Percentiles rank a stretch among this genome's conserved stretches.
Conservation (phyloP, 2,888 invertebrate species). For the Drosophila bunnanda region DNA sequence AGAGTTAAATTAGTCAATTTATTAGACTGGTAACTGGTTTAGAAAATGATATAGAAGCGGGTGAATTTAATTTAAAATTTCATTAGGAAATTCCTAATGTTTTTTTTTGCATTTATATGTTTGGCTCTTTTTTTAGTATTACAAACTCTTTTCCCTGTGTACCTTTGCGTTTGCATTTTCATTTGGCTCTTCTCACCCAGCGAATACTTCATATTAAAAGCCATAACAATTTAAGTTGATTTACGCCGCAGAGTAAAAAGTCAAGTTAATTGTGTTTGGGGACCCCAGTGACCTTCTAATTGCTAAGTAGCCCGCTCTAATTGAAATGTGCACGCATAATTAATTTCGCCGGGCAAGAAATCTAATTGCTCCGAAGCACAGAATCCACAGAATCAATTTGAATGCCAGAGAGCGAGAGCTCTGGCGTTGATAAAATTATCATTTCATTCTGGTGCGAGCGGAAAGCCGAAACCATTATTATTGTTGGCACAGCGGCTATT, state of each 20-base stretch:
- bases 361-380: slow-evolving; percentile 59
- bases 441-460: slow-evolving; percentile 15
- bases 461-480: slow-evolving; percentile 57
- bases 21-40: background rate
- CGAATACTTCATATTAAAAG: slow-evolving; percentile 55
- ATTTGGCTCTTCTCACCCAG: slow-evolving; percentile 34
- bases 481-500: slow-evolving; percentile 67
- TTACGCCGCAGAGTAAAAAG: slow-evolving; percentile 52
- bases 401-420: slow-evolving; percentile 18
- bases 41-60: background rate
- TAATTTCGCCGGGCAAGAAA: slow-evolving; percentile 58
- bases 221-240: slow-evolving; percentile 70
- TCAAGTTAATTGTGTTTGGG: slow-evolving; percentile 46
- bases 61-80: too few relatives aligned
- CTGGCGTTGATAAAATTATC: slow-evolving; percentile 54
- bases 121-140: background rate
- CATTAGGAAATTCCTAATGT: too few relatives aligned
- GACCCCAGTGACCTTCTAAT: slow-evolving; percentile 41
- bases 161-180: slow-evolving; percentile 14
- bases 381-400: slow-evolving; percentile 60
- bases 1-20: background rate
- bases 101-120: too few relatives aligned
- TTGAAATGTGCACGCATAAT: slow-evolving; percentile 74
- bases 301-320: slow-evolving; percentile 49
- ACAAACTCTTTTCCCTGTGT: background rate